These are phyloP conservation scores for Epizoanthus scotinus DNA, from an alignment of 92 coral and sea anemone genomes.

Conservation along the genomic window DNA sequence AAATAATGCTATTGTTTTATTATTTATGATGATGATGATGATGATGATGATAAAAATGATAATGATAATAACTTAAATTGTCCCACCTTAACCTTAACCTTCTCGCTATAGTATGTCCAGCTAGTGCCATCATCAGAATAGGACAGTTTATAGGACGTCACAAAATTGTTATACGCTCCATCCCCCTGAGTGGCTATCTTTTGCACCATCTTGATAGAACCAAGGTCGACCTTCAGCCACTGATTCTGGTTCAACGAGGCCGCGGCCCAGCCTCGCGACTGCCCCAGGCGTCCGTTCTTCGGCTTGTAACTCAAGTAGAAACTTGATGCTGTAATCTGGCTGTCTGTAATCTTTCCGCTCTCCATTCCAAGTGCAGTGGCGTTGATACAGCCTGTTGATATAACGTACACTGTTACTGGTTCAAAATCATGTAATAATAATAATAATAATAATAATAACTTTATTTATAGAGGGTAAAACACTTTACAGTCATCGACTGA, in stretches of 20 bases:
- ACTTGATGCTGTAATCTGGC: slow-evolving; percentile 33
- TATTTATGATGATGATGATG: no score
- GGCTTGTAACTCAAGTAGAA: slow-evolving; percentile 2
- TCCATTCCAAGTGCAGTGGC: slow-evolving; percentile 20
- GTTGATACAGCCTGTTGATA: slow-evolving; percentile 3
- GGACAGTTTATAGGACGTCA: slow-evolving; percentile 21
- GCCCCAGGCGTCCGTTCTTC: neutral
- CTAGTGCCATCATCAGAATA: slow-evolving; percentile 15
- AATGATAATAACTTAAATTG: no score
- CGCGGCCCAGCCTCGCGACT: slow-evolving; percentile 29
- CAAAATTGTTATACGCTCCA: slow-evolving; percentile 2
- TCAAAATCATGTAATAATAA: no score
- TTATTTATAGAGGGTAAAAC: no score
- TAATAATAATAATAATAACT: no score
- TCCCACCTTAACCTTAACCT: slow-evolving; percentile 15
- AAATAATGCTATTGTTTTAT: no score
- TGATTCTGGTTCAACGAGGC: neutral
- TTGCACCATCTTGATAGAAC: neutral
- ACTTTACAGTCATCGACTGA: no score
- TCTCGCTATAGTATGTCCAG: slow-evolving; percentile 26
- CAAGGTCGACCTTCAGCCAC: slow-evolving; percentile 33
- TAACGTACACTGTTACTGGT: no score
- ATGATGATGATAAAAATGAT: no score
- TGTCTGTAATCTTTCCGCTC: slow-evolving; percentile 24
- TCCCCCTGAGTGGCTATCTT: slow-evolving; percentile 40